A percentile compares a stretch with the other conserved stretches of the same genome.
phyloP scores from a whole-genome alignment of 2,113 vertebrate species.

The Microcebus lehilahytsara region DNA sequence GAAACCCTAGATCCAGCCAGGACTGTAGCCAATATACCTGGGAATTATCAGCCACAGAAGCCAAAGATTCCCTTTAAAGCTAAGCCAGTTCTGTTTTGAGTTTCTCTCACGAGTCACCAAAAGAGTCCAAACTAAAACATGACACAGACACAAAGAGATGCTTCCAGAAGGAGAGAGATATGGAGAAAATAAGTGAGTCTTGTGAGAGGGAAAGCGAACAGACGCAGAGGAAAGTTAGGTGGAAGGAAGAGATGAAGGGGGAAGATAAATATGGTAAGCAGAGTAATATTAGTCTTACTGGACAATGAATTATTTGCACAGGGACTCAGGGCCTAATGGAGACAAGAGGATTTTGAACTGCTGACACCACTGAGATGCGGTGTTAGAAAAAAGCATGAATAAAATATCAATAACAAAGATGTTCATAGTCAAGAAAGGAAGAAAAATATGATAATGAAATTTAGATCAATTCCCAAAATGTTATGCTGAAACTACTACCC shows the following conservation, averaged over 20 bases:
- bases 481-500: background rate
- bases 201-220: background rate
- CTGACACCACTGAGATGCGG: accelerated
- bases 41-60: background rate
- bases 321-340: background rate
- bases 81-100: background rate
- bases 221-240: background rate
- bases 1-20: background rate
- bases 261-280: background rate
- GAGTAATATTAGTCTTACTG: background rate
- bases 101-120: background rate
- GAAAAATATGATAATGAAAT: background rate
- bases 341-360: background rate
- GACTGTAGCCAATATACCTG: background rate
- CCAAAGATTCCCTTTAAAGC: background rate
- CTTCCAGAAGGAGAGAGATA: background rate
- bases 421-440: background rate
- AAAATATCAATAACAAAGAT: background rate
- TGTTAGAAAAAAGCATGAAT: background rate
- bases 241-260: background rate
- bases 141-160: background rate
- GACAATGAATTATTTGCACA: background rate
- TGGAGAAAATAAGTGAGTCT: background rate
- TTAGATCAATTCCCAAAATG: background rate
- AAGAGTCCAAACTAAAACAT: background rate